Conservation (phyloP, 1,140 invertebrate species). For the Aleiodes sp. region DNA sequence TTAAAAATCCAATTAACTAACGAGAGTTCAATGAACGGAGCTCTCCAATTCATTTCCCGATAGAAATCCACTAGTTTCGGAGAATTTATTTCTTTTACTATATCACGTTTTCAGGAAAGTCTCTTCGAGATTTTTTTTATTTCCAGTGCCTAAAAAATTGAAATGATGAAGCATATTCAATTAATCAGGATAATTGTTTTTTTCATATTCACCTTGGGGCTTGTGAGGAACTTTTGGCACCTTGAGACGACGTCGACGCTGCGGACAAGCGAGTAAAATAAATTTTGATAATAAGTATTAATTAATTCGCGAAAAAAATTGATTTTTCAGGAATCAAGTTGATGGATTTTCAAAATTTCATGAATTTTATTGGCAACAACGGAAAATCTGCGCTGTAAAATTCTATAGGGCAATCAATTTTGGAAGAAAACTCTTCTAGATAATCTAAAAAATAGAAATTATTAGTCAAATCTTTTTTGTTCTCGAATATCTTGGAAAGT, state of each 20-base stretch:
- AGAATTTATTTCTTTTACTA: not conserved
- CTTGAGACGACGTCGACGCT: slow-evolving; percentile 13
- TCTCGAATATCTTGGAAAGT: too few relatives aligned
- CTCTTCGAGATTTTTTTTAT: slow-evolving; percentile 5
- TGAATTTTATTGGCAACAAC: too few relatives aligned
- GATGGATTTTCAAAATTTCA: too few relatives aligned
- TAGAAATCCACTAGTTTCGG: too few relatives aligned
- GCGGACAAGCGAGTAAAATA: not conserved
- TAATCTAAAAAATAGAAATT: too few relatives aligned
- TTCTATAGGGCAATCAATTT: too few relatives aligned
- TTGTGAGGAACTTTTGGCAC: slow-evolving; percentile 21
- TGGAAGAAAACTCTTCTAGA: too few relatives aligned
- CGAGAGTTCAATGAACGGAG: not conserved
- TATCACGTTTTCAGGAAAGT: slow-evolving; percentile 13
- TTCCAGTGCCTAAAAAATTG: slow-evolving; percentile 36
- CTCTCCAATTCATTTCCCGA: not conserved
- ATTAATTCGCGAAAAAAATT: too few relatives aligned
- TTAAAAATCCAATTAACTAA: slow-evolving; percentile 38
- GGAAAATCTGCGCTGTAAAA: too few relatives aligned
- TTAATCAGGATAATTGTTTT: not conserved
- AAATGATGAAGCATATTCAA: not conserved
- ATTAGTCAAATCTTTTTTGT: too few relatives aligned
- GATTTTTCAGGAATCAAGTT: too few relatives aligned
- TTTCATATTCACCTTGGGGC: slow-evolving; percentile 17
- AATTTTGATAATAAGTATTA: too few relatives aligned